Evolutionary conservation across 2,797 vertebrate genomes (phyloP).

Genomic region (Phoxinus dragarum): DNA sequence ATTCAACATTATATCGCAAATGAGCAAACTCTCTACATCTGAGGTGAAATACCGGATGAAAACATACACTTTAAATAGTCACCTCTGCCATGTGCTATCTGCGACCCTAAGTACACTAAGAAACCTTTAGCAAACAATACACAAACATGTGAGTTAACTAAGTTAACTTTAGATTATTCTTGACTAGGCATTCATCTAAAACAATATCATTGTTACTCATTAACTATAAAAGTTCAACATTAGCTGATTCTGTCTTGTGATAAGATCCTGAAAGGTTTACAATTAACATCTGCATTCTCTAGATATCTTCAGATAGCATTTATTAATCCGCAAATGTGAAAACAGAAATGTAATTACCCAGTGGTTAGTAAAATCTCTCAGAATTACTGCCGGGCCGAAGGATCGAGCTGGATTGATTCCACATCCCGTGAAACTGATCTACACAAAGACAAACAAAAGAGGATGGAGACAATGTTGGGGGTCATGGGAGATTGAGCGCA

Average conservation of each 20-base stretch:
- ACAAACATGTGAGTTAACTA: not conserved
- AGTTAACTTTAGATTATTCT: slow-evolving; percentile 24
- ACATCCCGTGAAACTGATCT: slow-evolving; percentile 98
- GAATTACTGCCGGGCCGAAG: slow-evolving; percentile 90
- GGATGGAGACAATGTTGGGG: not conserved
- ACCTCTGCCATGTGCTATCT: not conserved
- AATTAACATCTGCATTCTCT: slow-evolving; percentile 48
- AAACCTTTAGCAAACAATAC: slow-evolving; percentile 27
- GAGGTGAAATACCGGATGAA: not conserved
- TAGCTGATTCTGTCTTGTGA: slow-evolving; percentile 40
- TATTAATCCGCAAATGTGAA: not conserved
- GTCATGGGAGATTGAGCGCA: not conserved
- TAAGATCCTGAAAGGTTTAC: slow-evolving; percentile 58
- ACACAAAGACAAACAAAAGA: slow-evolving; percentile 26
- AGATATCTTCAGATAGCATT: not conserved
- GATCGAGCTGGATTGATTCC: slow-evolving; percentile 97
- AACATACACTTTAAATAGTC: not conserved
- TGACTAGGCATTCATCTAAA: slow-evolving; percentile 39
- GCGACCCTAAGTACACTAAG: not conserved
- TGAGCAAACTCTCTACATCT: not conserved
- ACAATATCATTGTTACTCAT: slow-evolving; percentile 60
- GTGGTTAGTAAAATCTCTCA: slow-evolving; percentile 85
- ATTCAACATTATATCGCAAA: not conserved
- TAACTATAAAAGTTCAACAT: slow-evolving; percentile 58
- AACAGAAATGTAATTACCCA: slow-evolving; percentile 80